Percentiles rank a stretch among this genome's conserved stretches.
These are phyloP conservation scores for Oxystoma pomonae DNA, from an alignment of 2,888 invertebrate genomes.

Conservation along the genomic window DNA sequence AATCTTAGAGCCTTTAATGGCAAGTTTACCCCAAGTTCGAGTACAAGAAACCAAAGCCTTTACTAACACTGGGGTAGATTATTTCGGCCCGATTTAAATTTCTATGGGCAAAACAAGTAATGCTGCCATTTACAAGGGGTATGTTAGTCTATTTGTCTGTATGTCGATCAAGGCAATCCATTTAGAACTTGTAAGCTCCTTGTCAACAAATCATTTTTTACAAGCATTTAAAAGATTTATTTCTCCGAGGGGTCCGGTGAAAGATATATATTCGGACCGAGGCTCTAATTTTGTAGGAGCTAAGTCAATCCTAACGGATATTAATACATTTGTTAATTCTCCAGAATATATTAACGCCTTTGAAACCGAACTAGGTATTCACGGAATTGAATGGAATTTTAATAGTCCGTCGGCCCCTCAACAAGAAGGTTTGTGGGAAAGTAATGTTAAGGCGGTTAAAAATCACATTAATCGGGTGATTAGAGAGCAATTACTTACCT, in stretches of 20 bases:
- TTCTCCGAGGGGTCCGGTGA: slow-evolving; percentile 11
- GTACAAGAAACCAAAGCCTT: slow-evolving; percentile 4
- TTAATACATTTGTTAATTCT: slow-evolving; percentile 1
- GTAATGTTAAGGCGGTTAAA: slow-evolving; percentile 8
- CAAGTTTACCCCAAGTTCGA: slow-evolving; percentile 1
- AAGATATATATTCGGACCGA: slow-evolving; percentile 6
- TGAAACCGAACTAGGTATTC: not conserved
- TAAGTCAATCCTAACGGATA: slow-evolving; percentile 2
- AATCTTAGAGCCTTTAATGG: slow-evolving; percentile 2
- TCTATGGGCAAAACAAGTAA: not conserved
- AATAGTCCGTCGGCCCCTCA: slow-evolving; percentile 5
- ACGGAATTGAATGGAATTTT: slow-evolving; percentile 6
- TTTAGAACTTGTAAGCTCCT: slow-evolving; percentile 4
- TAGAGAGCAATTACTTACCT: slow-evolving; percentile 9
- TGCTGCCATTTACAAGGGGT: not conserved
- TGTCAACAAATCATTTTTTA: slow-evolving; percentile 12
- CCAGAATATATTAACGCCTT: slow-evolving; percentile 6
- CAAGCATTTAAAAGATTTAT: slow-evolving; percentile 16
- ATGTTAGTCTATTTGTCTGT: slow-evolving; percentile 12
- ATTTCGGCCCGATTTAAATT: slow-evolving; percentile 12
- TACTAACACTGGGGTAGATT: slow-evolving; percentile 10
- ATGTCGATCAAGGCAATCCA: slow-evolving; percentile 7
- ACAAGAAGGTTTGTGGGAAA: slow-evolving; percentile 9
- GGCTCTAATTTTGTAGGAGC: slow-evolving; percentile 15
- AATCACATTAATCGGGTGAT: slow-evolving; percentile 2